Percentiles rank a stretch among this genome's conserved stretches.
Conservation (phyloP, 2,113 vertebrate genomes). For the Heloderma charlesbogerti region DNA sequence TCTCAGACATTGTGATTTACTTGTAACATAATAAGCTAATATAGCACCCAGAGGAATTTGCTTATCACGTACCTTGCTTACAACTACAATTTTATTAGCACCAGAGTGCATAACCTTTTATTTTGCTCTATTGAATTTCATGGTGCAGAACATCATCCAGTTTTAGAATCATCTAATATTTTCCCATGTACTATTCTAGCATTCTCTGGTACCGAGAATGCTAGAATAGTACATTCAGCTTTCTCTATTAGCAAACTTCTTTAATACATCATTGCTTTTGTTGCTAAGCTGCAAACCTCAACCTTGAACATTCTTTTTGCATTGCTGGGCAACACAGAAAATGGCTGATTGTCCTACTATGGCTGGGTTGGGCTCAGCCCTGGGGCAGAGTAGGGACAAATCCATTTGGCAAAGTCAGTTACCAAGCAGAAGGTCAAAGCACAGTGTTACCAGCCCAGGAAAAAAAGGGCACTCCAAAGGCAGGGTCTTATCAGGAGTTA, state of each 20-base stretch:
- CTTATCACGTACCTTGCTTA: not conserved
- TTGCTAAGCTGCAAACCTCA: not conserved
- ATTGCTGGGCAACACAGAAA: not conserved
- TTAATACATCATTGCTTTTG: not conserved
- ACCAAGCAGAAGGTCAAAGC: too few species aligned
- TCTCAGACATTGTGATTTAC: not conserved
- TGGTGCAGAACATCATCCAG: too few species aligned
- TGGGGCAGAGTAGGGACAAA: too few species aligned
- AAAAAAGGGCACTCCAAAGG: too few species aligned
- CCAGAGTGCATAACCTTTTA: not conserved
- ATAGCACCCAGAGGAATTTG: not conserved
- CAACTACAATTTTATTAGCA: not conserved
- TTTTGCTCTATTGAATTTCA: slow-evolving; percentile 9
- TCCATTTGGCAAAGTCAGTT: too few species aligned
- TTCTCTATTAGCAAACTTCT: not conserved
- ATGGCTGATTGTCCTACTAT: not conserved
- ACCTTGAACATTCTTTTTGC: not conserved
- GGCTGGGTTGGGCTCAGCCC: too few species aligned
- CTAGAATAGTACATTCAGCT: too few species aligned
- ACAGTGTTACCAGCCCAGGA: too few species aligned
- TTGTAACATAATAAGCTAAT: not conserved
- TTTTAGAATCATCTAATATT: not conserved
- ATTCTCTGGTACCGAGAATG: not conserved
- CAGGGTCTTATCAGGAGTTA: too few species aligned
- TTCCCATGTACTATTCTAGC: not conserved